Percentiles rank a stretch among this genome's conserved stretches.
Evolutionary conservation across 1,140 invertebrate genomes (phyloP).

Genomic region (Theocolax elegans): DNA sequence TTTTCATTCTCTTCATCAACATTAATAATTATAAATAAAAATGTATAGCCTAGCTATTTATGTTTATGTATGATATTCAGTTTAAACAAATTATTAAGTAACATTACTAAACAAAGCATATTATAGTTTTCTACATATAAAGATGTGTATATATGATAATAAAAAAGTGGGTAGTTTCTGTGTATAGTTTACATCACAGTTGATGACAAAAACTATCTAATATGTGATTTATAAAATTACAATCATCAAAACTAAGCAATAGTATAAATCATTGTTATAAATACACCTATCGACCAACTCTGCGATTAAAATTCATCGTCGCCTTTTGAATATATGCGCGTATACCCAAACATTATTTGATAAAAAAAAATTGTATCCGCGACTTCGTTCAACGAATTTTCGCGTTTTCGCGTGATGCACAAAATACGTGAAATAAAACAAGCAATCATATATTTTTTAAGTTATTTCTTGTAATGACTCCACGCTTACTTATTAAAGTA

Average conservation of each 20-base stretch:
- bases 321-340: not conserved
- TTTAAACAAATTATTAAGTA: slow-evolving; percentile 14
- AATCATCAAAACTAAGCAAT: slow-evolving; percentile 40
- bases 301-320: slow-evolving; percentile 21
- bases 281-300: slow-evolving; percentile 25
- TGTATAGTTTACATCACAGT: slow-evolving; percentile 11
- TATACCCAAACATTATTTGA: not conserved
- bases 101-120: slow-evolving; percentile 19
- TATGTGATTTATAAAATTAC: slow-evolving; percentile 36
- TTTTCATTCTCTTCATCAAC: not conserved
- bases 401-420: not conserved
- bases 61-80: not conserved
- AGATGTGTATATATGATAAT: not conserved
- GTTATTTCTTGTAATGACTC: no score
- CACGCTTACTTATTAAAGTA: no score
- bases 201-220: slow-evolving; percentile 18
- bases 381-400: slow-evolving; percentile 33
- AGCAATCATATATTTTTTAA: not conserved
- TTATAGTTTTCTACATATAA: not conserved
- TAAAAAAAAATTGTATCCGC: not conserved
- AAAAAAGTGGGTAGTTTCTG: slow-evolving; percentile 6
- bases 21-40: slow-evolving; percentile 18
- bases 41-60: not conserved
- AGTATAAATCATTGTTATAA: slow-evolving; percentile 28
- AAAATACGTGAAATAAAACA: slow-evolving; percentile 9